Conservation (phyloP, 2,113 vertebrate species). For the Pangasianodon gigas region DNA sequence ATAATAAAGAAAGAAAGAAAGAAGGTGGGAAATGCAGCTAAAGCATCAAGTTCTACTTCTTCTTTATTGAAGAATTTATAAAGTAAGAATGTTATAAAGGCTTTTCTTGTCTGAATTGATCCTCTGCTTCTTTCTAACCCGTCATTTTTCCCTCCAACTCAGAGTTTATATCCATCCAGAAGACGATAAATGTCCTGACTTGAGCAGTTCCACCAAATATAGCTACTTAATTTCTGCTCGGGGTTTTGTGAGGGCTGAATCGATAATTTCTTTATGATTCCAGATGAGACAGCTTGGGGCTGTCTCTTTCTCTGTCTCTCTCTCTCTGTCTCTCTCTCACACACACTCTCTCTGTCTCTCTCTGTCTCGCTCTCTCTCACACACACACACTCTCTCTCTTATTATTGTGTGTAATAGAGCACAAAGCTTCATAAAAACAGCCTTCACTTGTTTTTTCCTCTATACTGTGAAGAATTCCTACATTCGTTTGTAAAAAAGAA, state of each 20-base stretch:
- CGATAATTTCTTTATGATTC: slow-evolving; percentile 19
- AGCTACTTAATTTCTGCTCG: not conserved
- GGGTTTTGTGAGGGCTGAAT: not conserved
- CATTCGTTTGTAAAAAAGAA: not conserved
- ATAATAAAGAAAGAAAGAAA: too few species aligned
- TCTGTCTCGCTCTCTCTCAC: too few species aligned
- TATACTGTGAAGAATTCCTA: not conserved
- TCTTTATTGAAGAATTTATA: not conserved
- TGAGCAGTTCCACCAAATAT: slow-evolving; percentile 23
- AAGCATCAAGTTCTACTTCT: not conserved
- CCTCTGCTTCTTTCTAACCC: not conserved
- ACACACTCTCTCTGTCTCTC: too few species aligned
- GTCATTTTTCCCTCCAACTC: not conserved
- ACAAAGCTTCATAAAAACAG: not conserved
- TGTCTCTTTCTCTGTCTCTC: not conserved
- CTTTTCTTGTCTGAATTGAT: not conserved
- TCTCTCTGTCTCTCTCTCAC: not conserved
- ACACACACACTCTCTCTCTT: not conserved
- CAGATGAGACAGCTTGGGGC: slow-evolving; percentile 4
- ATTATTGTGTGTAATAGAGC: not conserved
- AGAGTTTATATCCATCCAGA: not conserved
- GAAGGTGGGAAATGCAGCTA: not conserved
- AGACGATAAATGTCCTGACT: not conserved
- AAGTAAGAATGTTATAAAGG: not conserved
- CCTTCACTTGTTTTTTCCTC: not conserved